Percentiles rank a stretch among this genome's conserved stretches.
Conservation (phyloP, 2,888 invertebrate species). For the Melieria crassipennis region DNA sequence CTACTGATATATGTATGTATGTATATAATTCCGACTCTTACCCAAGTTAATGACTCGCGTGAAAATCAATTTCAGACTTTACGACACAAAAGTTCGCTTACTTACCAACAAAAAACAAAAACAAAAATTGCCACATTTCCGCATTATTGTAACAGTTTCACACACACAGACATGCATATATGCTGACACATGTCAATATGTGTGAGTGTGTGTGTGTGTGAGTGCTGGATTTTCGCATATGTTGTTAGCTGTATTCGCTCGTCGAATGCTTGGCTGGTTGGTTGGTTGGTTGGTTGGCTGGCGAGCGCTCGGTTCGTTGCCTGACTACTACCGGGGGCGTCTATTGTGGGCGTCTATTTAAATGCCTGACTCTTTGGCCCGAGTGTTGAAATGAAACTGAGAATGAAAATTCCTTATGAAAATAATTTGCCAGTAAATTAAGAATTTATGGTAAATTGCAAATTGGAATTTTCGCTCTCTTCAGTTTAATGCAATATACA, state of each 20-base stretch:
- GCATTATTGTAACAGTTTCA: background rate
- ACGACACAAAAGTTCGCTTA: constrained; percentile 16
- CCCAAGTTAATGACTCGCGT: constrained; percentile 32
- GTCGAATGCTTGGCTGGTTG: background rate
- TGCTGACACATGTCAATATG: background rate
- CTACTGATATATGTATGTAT: background rate
- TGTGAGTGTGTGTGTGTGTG: background rate
- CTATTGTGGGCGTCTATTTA: background rate
- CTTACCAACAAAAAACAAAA: constrained; percentile 11
- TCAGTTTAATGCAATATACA: too few species aligned
- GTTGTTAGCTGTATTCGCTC: background rate
- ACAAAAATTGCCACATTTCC: too few species aligned
- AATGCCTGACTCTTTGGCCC: too few species aligned
- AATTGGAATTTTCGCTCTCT: constrained; percentile 51
- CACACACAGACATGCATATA: background rate
- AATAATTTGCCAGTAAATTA: constrained; percentile 58
- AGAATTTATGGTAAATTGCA: constrained; percentile 59
- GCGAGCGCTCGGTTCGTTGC: background rate
- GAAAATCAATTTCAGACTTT: constrained; percentile 33
- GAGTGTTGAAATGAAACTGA: constrained; percentile 26
- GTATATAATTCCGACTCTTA: constrained; percentile 5
- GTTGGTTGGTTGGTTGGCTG: background rate
- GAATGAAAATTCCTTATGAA: constrained; percentile 58
- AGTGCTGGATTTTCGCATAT: constrained; percentile 13
- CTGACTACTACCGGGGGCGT: constrained; percentile 4